phyloP scores from a whole-genome alignment of 2,888 invertebrate species.

The Hetaerina titia region DNA sequence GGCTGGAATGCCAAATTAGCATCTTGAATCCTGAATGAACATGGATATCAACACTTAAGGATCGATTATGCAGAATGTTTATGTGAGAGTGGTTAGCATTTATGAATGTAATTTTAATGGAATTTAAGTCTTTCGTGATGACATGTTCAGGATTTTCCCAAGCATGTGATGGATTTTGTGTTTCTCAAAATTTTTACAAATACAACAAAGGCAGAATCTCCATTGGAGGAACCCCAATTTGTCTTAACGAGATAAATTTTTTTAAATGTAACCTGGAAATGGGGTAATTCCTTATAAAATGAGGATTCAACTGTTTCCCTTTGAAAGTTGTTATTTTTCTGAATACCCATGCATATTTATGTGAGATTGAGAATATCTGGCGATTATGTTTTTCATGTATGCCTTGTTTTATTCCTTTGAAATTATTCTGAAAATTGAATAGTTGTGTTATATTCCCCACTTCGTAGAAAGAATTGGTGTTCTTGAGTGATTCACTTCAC shows the following conservation, averaged over 20 bases:
- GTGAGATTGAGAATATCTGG: not conserved
- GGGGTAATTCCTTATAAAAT: not conserved
- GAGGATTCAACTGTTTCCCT: not conserved
- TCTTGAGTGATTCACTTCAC: not conserved
- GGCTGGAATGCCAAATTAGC: not conserved
- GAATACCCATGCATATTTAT: not conserved
- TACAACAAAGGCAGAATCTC: no score
- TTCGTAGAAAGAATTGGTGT: slow-evolving; percentile 12
- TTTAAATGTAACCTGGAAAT: not conserved
- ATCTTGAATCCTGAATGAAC: not conserved
- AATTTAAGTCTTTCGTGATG: not conserved
- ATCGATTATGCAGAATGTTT: not conserved
- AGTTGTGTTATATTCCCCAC: not conserved
- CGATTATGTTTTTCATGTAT: not conserved
- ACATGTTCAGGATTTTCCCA: not conserved
- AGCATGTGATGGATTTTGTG: not conserved
- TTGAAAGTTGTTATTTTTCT: not conserved
- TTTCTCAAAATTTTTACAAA: no score
- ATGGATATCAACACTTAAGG: not conserved
- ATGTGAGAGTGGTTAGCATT: not conserved
- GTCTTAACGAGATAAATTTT: not conserved
- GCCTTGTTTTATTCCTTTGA: not conserved
- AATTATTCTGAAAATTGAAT: not conserved
- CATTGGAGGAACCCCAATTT: no score
- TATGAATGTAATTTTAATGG: not conserved